A percentile compares a stretch with the other conserved stretches of the same genome.
These are phyloP conservation scores for Agelastica alni DNA, from an alignment of 2,888 invertebrate species.

Conservation along the genomic window DNA sequence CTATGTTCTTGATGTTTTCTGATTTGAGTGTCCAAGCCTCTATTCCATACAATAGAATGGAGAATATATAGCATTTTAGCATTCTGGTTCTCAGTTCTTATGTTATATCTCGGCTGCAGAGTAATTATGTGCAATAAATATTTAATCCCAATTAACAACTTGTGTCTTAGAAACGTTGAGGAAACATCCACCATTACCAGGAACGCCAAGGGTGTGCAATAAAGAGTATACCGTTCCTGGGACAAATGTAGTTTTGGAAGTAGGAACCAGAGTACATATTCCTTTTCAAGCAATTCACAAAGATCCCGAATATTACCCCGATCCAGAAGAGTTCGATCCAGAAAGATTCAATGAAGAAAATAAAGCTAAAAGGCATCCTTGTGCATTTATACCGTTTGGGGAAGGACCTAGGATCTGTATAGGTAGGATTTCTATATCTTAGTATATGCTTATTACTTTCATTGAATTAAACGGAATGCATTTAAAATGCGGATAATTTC, in stretches of 20 bases:
- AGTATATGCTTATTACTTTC: too few relatives aligned
- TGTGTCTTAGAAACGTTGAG: conserved; percentile 25
- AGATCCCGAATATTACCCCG: conserved; percentile 52
- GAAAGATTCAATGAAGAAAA: conserved; percentile 63
- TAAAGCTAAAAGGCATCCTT: conserved; percentile 46
- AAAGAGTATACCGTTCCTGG: conserved; percentile 37
- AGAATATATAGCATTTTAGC: too few relatives aligned
- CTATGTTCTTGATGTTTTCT: too few relatives aligned
- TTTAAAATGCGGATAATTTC: too few relatives aligned
- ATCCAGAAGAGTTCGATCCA: conserved; percentile 66
- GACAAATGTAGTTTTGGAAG: conserved; percentile 29
- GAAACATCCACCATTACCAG: conserved; percentile 34
- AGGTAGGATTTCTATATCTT: too few relatives aligned
- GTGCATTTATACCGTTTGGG: conserved; percentile 17
- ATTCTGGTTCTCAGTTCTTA: too few relatives aligned
- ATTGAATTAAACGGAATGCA: too few relatives aligned
- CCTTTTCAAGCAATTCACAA: conserved; percentile 41
- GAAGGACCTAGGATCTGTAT: conserved; percentile 25
- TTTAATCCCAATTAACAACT: neutral
- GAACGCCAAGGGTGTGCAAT: conserved; percentile 33
- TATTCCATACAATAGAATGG: too few relatives aligned
- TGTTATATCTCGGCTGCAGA: too few relatives aligned
- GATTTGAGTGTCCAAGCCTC: too few relatives aligned
- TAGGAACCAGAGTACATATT: conserved; percentile 36
- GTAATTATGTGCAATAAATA: too few relatives aligned